Evolutionary conservation across 2,797 vertebrate genomes (phyloP).

Genomic region (Argya squamiceps): DNA sequence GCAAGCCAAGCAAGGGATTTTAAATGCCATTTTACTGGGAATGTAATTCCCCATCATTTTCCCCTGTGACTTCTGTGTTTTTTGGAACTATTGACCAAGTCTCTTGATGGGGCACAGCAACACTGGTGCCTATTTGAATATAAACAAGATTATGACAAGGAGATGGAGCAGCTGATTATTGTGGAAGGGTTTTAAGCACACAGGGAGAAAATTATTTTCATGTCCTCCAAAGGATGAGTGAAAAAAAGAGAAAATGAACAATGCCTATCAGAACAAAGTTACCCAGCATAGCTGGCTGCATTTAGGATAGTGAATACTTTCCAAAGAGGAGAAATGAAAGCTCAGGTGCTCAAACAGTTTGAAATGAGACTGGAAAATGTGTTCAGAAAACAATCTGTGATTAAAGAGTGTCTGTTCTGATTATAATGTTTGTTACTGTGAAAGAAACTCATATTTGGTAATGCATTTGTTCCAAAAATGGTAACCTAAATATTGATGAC

Average conservation of each 20-base stretch:
- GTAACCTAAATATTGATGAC: background rate
- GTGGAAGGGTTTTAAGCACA: background rate
- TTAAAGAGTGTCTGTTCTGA: background rate
- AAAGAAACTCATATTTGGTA: background rate
- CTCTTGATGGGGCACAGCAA: background rate
- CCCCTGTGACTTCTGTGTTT: background rate
- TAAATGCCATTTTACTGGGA: background rate
- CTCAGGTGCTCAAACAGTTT: slow-evolving; percentile 46
- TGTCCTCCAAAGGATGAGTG: background rate
- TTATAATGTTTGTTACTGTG: background rate
- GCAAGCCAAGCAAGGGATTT: background rate
- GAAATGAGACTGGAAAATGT: slow-evolving; percentile 34
- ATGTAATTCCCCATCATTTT: background rate
- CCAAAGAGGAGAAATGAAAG: background rate
- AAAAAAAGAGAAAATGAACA: background rate
- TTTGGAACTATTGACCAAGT: background rate
- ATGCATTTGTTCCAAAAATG: background rate
- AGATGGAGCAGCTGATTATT: background rate
- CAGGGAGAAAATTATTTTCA: background rate
- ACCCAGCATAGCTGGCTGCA: background rate
- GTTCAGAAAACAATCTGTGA: background rate
- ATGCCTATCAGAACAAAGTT: background rate
- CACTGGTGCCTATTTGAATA: background rate
- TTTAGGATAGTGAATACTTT: background rate
- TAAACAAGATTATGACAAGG: background rate